Evolutionary conservation across 2,797 vertebrate genomes (phyloP).

Genomic region (Myotis vivesi): DNA sequence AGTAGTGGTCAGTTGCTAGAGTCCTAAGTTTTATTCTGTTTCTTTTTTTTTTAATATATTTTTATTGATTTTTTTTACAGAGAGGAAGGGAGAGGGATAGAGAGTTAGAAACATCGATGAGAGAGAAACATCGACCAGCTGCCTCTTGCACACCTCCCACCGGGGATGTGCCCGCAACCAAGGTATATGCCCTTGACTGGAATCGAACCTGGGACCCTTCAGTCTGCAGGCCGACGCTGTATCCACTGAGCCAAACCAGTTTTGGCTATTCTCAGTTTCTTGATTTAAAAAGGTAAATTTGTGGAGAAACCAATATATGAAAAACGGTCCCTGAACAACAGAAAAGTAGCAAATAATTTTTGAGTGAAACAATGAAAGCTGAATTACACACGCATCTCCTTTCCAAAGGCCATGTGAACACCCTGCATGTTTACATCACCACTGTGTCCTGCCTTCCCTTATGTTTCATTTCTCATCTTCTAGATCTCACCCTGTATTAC

Average conservation of each 20-base stretch:
- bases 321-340: neutral
- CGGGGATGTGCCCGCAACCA: too few relatives aligned
- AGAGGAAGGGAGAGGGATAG: too few relatives aligned
- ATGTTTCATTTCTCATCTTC: slow-evolving; percentile 35
- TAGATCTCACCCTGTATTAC: slow-evolving; percentile 28
- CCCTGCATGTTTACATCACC: neutral
- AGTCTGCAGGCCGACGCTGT: too few relatives aligned
- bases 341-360: neutral
- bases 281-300: neutral
- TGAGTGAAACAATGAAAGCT: neutral
- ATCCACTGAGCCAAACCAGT: too few relatives aligned
- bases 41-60: neutral
- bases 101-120: too few relatives aligned
- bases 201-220: too few relatives aligned
- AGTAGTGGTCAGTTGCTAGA: neutral
- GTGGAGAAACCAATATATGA: neutral
- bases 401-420: neutral
- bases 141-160: too few relatives aligned
- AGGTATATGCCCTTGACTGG: too few relatives aligned
- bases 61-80: too few relatives aligned
- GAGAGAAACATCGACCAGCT: too few relatives aligned
- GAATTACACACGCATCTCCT: neutral
- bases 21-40: neutral
- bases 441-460: slow-evolving; percentile 13
- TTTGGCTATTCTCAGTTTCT: neutral